Base-by-base conservation (phyloP, 2,113 vertebrate genomes). In the Fregata magnificens region DNA sequence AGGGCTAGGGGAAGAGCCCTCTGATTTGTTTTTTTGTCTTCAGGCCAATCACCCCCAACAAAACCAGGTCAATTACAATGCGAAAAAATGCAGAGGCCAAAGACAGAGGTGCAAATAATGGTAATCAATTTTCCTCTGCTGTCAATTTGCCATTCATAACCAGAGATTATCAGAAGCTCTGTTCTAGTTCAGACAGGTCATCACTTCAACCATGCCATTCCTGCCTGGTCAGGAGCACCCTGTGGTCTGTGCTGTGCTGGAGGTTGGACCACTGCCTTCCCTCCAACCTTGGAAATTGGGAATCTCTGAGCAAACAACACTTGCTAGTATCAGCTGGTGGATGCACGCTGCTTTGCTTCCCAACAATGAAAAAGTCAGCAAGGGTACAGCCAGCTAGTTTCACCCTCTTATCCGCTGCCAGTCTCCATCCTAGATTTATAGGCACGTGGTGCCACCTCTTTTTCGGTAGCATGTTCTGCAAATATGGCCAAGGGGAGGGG, bases 401-500 rank as follows among this genome's bases (percentile, higher is more conserved):
- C 76, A 81, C 34, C 3, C 11, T 87, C 92, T 92, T 47, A 88
- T 40, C 89, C 52, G 13, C 65, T 78, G 81, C 69, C 45, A 83
- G 82, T 84, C 47, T 87, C 83, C 65, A 88, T 86, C 78, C 70
- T 70, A 52, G 94, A 91, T 86, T 93, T 58, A 93, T 42, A 85
- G 88, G 72, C 74, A 71, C 9, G 7, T 72, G 90, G 91, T 95
- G 73, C 95, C 94, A 93, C 77, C 62, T 78, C 52, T 78, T 47
- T 94, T 87, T 71, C 7, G 15, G 65, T 61, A 83, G 42, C 79
- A 67, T 9, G 63, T 83, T 95, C 81, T 81, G 67, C 84, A 91
- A 76, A 94, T 55, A 66, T 56, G 86, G 91, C 94, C 93, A 79
- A 84, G 86, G 93, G 93, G 90, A 95, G 79, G 73, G 87, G 93